A percentile compares a stretch with the other conserved stretches of the same genome.
Conservation (phyloP, 1,140 invertebrate species). For the Platorchestia sp. region DNA sequence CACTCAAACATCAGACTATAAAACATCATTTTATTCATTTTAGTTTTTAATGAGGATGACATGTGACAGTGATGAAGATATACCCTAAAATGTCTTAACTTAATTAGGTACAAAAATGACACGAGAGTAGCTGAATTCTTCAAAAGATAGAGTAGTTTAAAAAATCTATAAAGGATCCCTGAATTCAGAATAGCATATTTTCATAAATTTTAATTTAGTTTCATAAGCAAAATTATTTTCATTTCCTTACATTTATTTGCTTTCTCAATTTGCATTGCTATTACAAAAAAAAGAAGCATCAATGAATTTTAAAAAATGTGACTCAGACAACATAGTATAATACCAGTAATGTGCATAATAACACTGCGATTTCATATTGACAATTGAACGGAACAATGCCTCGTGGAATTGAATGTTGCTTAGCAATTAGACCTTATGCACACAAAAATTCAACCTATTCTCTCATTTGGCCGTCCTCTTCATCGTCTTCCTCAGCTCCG, state of each 20-base stretch:
- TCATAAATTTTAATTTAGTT: neutral
- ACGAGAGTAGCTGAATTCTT: neutral
- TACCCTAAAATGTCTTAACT: neutral
- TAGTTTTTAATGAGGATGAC: neutral
- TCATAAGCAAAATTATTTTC: neutral
- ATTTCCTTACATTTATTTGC: neutral
- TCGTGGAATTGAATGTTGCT: neutral
- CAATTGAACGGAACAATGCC: neutral
- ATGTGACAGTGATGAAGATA: neutral
- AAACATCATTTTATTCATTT: neutral
- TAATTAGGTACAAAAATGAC: neutral
- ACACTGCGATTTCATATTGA: too few relatives aligned
- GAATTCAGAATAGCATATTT: neutral
- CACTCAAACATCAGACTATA: neutral
- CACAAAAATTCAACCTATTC: slow-evolving; percentile 77
- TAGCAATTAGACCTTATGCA: neutral
- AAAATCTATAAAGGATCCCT: neutral
- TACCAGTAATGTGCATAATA: neutral
- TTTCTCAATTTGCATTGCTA: neutral
- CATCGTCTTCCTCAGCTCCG: slow-evolving; percentile 96
- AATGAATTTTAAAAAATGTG: neutral
- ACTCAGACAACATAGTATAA: neutral
- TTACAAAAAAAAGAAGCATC: too few relatives aligned
- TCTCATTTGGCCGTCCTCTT: slow-evolving; percentile 96
- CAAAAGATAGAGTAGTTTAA: neutral